Evolutionary conservation across 2,113 vertebrate species (phyloP).

Genomic region (Amblyornis subalaris): DNA sequence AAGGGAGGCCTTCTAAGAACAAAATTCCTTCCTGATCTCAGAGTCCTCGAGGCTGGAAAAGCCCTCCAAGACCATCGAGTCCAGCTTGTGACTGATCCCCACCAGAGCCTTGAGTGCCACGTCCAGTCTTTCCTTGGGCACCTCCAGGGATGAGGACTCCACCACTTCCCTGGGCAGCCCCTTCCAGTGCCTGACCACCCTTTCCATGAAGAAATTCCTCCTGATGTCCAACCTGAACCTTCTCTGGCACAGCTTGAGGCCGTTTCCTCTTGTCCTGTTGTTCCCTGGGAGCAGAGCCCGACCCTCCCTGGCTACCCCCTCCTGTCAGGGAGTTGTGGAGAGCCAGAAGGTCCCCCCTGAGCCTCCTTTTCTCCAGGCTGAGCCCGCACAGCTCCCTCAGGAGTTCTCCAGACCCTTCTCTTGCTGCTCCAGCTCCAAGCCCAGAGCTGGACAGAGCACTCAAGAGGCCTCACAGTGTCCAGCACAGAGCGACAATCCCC

Average conservation of each 20-base stretch:
- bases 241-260: not conserved
- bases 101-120: not conserved
- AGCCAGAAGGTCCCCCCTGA: not conserved
- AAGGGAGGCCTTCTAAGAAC: not conserved
- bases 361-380: not conserved
- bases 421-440: not conserved
- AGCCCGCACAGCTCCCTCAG: not conserved
- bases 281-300: not conserved
- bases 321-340: not conserved
- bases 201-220: not conserved
- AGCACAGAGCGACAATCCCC: not conserved
- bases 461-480: not conserved
- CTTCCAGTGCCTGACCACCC: not conserved
- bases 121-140: not conserved
- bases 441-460: not conserved
- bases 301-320: not conserved
- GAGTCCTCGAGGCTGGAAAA: not conserved
- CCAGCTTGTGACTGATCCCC: accelerated
- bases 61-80: not conserved
- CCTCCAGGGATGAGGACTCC: not conserved
- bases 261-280: not conserved
- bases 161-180: not conserved
- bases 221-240: not conserved
- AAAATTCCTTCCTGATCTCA: not conserved
- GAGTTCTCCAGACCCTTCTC: not conserved